These are phyloP conservation scores for Smithornis capensis DNA, from an alignment of 2,113 vertebrate genomes.

Conservation along the genomic window DNA sequence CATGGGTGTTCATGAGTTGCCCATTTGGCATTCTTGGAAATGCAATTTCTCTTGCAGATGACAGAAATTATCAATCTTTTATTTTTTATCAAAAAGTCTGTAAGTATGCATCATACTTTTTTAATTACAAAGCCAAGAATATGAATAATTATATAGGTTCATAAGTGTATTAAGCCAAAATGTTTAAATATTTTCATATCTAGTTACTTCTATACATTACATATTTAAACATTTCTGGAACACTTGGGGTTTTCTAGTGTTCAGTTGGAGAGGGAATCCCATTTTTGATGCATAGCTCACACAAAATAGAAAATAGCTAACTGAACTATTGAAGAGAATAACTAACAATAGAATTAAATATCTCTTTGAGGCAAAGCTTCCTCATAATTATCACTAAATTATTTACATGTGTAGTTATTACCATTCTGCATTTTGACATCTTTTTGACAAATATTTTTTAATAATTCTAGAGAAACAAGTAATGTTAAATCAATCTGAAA, in stretches of 20 bases:
- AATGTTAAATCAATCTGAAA: constrained; percentile 9
- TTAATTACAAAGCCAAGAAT: neutral
- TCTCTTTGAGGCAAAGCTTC: neutral
- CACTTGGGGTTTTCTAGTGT: neutral
- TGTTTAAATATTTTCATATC: neutral
- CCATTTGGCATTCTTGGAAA: neutral
- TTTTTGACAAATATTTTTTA: neutral
- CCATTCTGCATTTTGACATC: neutral
- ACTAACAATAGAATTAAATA: neutral
- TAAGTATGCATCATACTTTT: neutral
- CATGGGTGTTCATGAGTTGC: neutral
- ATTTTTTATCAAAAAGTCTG: neutral
- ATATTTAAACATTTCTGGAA: neutral
- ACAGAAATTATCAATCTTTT: neutral
- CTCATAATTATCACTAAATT: neutral
- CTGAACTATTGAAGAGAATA: neutral
- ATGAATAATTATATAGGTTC: neutral
- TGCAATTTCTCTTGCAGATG: neutral
- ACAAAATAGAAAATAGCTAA: neutral
- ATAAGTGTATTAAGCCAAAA: neutral
- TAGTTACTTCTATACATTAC: neutral
- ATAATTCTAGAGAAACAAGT: neutral
- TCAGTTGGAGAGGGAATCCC: neutral
- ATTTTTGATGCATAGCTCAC: neutral
- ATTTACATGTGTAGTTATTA: neutral